Base-by-base conservation (phyloP, 2,797 vertebrate genomes). In the Erpetoichthys calabaricus region DNA sequence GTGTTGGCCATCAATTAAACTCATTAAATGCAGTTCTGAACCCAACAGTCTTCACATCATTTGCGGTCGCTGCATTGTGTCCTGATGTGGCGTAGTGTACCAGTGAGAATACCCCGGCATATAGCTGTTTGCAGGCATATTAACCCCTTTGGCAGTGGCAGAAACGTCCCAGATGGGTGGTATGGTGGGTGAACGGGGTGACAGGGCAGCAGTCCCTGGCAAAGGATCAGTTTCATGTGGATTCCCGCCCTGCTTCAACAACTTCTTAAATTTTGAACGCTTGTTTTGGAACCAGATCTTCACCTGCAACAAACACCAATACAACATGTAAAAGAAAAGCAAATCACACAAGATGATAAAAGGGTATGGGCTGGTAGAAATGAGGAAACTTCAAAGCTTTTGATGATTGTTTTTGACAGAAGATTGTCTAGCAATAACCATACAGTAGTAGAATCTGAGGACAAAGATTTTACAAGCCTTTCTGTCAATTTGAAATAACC, bases 271-370 rank as follows among this genome's bases (percentile, higher is more conserved):
- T 77, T 98, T 98, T 72, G 95, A 98, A 63, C 95, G 90, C 69
- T 98, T 98, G 77, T 98, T 98, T 80, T 98, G 95, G 80, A 98
- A 98, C 95, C 95, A 98, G 61, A 98, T 98, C 86, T 98, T 98
- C 78, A 98, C 94, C 94, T 97, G 77, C 7, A 71, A 77, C 8
- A 10, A 8, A 62, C 6, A 64, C 8, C 45, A 7, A 49, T 5
- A 25, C 25, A 25, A 25, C 25, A 25, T 25, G 25, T 25, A 25
- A 25, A 25, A 25, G 25, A 25, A 25, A 25, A 59, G 41, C 53
- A 51, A 77, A 74, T 70, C 0, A 64, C 44, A 71, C 58, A 10
- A 61, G 41, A 42, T 52, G 3, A 9, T 7, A 54, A 3, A 63
- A 58, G 49, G 49, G 70, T 63, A 25, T 25, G 25, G 25, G 25